phyloP scores from a whole-genome alignment of 1,140 invertebrate genomes.

The Heterodera schachtii region DNA sequence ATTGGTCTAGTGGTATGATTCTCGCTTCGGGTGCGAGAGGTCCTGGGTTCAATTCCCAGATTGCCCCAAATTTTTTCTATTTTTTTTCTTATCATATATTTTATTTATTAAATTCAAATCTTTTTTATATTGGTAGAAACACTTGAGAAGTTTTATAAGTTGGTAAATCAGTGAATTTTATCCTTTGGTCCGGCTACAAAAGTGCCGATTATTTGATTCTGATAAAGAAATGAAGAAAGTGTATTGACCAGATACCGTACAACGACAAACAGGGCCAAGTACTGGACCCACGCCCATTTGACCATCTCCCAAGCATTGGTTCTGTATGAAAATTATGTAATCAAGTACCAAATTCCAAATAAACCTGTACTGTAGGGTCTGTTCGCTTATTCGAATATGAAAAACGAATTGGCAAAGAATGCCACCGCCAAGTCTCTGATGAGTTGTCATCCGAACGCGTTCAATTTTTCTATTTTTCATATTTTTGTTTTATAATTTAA shows the following conservation, averaged over 20 bases:
- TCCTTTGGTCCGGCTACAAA: constrained; percentile 18
- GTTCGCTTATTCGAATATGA: constrained; percentile 29
- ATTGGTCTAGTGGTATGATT: neutral
- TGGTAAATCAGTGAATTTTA: constrained; percentile 11
- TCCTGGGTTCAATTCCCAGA: constrained; percentile 48
- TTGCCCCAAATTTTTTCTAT: neutral
- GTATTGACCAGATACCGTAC: constrained; percentile 22
- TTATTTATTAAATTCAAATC: neutral
- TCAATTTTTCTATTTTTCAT: neutral
- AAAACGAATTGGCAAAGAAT: constrained; percentile 30
- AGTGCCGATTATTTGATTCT: constrained; percentile 45
- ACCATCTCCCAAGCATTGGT: constrained; percentile 41
- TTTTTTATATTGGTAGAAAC: neutral
- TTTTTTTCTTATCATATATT: neutral
- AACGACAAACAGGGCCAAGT: constrained; percentile 37
- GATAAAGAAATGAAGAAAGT: constrained; percentile 39
- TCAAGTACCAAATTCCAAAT: neutral
- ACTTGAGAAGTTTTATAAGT: constrained; percentile 11
- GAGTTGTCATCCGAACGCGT: neutral
- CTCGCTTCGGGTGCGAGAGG: constrained; percentile 70
- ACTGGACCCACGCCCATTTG: constrained; percentile 51
- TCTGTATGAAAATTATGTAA: neutral
- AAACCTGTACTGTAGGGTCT: constrained; percentile 25
- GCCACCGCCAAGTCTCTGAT: neutral
- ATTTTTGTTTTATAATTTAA: neutral